Percentiles rank a stretch among this genome's conserved stretches.
These are phyloP conservation scores for Panthera tigris DNA, from an alignment of 2,113 vertebrate species.

Conservation along the genomic window DNA sequence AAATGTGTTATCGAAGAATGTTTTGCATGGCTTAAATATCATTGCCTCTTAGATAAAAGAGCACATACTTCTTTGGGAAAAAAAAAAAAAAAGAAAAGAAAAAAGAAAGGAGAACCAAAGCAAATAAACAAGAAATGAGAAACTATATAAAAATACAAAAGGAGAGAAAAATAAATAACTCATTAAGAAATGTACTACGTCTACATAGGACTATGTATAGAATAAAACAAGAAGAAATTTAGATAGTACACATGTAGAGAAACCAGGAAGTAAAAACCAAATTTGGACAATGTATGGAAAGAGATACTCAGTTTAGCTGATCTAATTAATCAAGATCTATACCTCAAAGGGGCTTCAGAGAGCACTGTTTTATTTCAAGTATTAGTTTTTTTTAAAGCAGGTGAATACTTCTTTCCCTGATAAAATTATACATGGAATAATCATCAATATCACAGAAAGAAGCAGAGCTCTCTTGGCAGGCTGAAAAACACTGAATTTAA, in stretches of 20 bases:
- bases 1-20: not conserved
- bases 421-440: not conserved
- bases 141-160: not conserved
- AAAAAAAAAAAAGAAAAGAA: not conserved
- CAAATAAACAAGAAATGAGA: constrained; percentile 9
- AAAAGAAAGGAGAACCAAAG: not conserved
- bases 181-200: not conserved
- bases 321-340: not conserved
- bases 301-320: not conserved
- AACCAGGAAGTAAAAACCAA: not conserved
- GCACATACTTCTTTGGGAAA: not conserved
- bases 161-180: not conserved
- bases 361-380: not conserved
- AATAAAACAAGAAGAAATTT: not conserved
- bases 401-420: not conserved
- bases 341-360: not conserved
- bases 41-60: not conserved
- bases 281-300: not conserved
- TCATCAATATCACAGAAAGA: not conserved
- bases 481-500: not conserved
- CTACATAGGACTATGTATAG: not conserved
- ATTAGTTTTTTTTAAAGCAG: constrained; percentile 14
- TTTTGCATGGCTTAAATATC: not conserved
- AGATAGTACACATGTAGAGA: not conserved
- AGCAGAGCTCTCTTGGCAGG: not conserved